A percentile compares a stretch with the other conserved stretches of the same genome.
Evolutionary conservation across 2,888 invertebrate genomes (phyloP).

Genomic region (Harpagoxenus sublaevis): DNA sequence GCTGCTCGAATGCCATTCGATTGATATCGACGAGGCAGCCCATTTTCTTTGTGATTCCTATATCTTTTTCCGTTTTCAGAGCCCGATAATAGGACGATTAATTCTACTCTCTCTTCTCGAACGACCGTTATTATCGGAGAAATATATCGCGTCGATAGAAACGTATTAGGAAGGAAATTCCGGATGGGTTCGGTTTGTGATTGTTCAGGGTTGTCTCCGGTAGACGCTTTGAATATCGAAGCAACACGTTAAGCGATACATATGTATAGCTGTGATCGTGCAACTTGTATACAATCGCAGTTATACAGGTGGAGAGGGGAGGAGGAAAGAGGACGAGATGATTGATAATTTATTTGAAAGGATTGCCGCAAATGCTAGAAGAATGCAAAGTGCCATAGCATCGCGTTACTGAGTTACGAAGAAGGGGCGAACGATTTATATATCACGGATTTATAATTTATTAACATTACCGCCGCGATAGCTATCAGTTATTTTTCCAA

Average conservation of each 20-base stretch:
- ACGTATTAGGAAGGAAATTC: slow-evolving; percentile 7
- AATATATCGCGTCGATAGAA: slow-evolving; percentile 20
- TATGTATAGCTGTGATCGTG: background rate
- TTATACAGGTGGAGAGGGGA: background rate
- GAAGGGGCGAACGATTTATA: background rate
- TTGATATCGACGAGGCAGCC: slow-evolving; percentile 40
- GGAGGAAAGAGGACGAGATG: background rate
- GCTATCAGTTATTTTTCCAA: slow-evolving; percentile 53
- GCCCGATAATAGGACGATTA: slow-evolving; percentile 45
- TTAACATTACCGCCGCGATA: slow-evolving; percentile 13
- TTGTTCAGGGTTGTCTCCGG: background rate
- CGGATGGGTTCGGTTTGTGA: background rate
- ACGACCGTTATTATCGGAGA: slow-evolving; percentile 35
- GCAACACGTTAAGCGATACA: slow-evolving; percentile 2
- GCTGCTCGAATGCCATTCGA: slow-evolving; percentile 28
- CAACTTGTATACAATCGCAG: background rate
- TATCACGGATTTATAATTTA: slow-evolving; percentile 34
- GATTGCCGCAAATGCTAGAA: background rate
- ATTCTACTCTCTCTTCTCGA: slow-evolving; percentile 30
- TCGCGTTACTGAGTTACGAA: background rate
- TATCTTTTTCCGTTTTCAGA: slow-evolving; percentile 34
- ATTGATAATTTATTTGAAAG: slow-evolving; percentile 15
- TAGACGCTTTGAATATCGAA: slow-evolving; percentile 18
- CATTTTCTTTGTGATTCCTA: slow-evolving; percentile 36
- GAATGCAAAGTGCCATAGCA: background rate